phyloP scores from a whole-genome alignment of 2,888 invertebrate genomes.

The Dorcus hopei region DNA sequence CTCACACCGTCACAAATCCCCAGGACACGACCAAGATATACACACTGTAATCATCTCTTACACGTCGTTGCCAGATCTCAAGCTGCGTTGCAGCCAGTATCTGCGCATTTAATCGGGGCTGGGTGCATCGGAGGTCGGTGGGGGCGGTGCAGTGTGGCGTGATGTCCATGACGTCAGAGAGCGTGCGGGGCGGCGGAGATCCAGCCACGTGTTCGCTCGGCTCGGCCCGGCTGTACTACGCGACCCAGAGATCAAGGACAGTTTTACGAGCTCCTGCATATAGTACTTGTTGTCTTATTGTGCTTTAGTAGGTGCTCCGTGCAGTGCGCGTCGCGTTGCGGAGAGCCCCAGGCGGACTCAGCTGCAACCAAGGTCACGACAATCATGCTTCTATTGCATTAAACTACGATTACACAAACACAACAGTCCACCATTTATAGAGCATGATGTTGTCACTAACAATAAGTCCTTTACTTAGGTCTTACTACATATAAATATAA shows the following conservation, averaged over 20 bases:
- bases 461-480: slow-evolving; percentile 9
- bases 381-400: slow-evolving; percentile 44
- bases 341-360: slow-evolving; percentile 31
- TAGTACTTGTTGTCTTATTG: slow-evolving; percentile 45
- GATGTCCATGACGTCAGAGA: slow-evolving; percentile 47
- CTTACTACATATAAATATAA: slow-evolving; percentile 3
- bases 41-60: slow-evolving; percentile 47
- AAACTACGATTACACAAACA: slow-evolving; percentile 34
- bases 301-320: slow-evolving; percentile 39
- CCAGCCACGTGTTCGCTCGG: slow-evolving; percentile 45
- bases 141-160: slow-evolving; percentile 43
- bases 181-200: slow-evolving; percentile 19
- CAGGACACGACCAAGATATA: slow-evolving; percentile 47
- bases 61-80: slow-evolving; percentile 45
- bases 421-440: slow-evolving; percentile 25
- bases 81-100: slow-evolving; percentile 44
- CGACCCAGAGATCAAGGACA: slow-evolving; percentile 53
- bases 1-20: slow-evolving; percentile 43
- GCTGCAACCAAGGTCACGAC: slow-evolving; percentile 45
- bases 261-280: slow-evolving; percentile 51
- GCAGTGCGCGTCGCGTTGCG: slow-evolving; percentile 40
- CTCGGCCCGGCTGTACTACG: slow-evolving; percentile 46
- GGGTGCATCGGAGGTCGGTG: slow-evolving; percentile 40
- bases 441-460: slow-evolving; percentile 19
- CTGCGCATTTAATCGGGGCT: slow-evolving; percentile 46